phyloP scores from a whole-genome alignment of 2,113 vertebrate species.

The Nannospalax galili region DNA sequence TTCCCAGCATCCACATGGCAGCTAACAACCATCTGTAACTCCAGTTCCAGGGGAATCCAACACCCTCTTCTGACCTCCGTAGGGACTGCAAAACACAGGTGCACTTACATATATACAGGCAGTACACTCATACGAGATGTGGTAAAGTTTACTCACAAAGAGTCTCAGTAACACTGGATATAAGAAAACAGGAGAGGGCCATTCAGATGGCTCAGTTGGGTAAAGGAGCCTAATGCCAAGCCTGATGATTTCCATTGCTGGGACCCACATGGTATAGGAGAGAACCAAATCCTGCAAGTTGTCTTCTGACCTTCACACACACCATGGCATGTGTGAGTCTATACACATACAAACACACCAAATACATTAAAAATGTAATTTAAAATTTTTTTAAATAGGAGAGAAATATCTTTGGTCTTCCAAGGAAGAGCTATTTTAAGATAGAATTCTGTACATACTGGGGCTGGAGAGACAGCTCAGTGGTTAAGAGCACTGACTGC shows the following conservation, averaged over 20 bases:
- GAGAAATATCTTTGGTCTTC: background rate
- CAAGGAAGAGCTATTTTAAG: background rate
- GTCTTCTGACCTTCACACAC: background rate
- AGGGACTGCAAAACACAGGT: no score
- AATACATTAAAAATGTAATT: background rate
- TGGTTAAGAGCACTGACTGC: no score
- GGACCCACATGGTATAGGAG: background rate
- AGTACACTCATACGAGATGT: no score
- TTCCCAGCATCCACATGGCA: no score
- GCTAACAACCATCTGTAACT: no score
- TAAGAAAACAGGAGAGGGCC: background rate
- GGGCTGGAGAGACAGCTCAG: no score
- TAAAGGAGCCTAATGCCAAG: background rate
- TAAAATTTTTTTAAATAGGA: background rate
- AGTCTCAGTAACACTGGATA: background rate
- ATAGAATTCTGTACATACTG: no score
- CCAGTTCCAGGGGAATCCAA: no score
- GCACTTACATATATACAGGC: no score
- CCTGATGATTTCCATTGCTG: background rate
- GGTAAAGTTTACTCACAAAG: background rate
- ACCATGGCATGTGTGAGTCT: background rate
- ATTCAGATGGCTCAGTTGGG: background rate
- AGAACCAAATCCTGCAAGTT: background rate
- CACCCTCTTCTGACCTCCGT: no score
- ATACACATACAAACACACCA: background rate